Conservation (phyloP, 1,140 invertebrate genomes). For the Drosophila seguyi region DNA sequence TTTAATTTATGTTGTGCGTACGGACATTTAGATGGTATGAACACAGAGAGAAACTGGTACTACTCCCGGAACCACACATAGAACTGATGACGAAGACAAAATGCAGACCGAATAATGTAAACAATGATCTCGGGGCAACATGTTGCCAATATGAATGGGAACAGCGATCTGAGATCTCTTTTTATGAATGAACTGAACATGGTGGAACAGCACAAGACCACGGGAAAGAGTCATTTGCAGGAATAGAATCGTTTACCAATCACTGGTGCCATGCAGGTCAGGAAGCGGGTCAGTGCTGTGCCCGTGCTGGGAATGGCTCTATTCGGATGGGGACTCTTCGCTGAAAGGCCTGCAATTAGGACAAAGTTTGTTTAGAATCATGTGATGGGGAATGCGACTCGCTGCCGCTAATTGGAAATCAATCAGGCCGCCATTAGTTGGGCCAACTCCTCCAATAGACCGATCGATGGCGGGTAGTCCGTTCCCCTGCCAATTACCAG, state of each 20-base stretch:
- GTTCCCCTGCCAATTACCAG: slow-evolving; percentile 36
- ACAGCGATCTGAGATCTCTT: slow-evolving; percentile 1
- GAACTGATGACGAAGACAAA: slow-evolving; percentile 30
- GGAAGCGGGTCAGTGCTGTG: slow-evolving; percentile 78
- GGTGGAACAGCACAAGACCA: slow-evolving; percentile 25
- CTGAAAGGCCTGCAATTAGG: slow-evolving; percentile 67
- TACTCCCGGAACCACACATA: slow-evolving; percentile 33
- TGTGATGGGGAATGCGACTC: slow-evolving; percentile 58
- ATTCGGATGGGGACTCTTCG: slow-evolving; percentile 23
- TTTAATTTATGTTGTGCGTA: background rate
- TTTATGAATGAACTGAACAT: slow-evolving; percentile 61
- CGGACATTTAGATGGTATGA: background rate
- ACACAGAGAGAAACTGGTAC: slow-evolving; percentile 11
- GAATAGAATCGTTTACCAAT: slow-evolving; percentile 70
- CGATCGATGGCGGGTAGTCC: slow-evolving; percentile 9
- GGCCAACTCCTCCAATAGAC: slow-evolving; percentile 5
- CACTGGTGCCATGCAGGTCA: slow-evolving; percentile 84
- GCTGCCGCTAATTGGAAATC: slow-evolving; percentile 74
- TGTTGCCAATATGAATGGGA: slow-evolving; percentile 31
- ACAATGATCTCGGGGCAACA: slow-evolving; percentile 38
- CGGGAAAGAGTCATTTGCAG: background rate
- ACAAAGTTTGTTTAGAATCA: slow-evolving; percentile 64
- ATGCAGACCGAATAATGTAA: slow-evolving; percentile 31
- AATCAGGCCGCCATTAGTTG: slow-evolving; percentile 69
- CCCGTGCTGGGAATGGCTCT: slow-evolving; percentile 56